Conservation (phyloP, 2,113 vertebrate genomes). For the Podilymbus podiceps region DNA sequence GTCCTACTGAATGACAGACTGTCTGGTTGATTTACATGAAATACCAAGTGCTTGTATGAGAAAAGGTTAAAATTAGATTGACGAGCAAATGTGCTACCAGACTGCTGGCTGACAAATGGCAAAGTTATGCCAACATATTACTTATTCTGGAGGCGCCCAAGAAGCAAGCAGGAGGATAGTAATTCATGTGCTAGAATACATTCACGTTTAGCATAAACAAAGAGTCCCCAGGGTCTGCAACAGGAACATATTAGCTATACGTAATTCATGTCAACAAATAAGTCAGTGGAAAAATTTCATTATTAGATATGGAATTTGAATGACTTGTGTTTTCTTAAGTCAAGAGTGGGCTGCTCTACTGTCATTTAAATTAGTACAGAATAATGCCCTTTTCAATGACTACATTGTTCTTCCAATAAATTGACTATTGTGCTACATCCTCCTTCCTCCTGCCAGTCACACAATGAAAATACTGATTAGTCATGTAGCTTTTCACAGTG, state of each 20-base stretch:
- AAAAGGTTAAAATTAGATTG: conserved; percentile 85
- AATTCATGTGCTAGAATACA: conserved; percentile 73
- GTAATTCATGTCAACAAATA: conserved; percentile 54
- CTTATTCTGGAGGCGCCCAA: conserved; percentile 74
- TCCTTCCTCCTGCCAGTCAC: conserved; percentile 30
- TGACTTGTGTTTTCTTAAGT: conserved; percentile 21
- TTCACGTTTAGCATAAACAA: conserved; percentile 65
- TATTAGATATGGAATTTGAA: conserved; percentile 5
- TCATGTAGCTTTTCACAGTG: conserved; percentile 18
- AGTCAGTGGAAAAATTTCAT: conserved; percentile 16
- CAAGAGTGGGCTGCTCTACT: background rate
- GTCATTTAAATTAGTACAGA: conserved; percentile 5
- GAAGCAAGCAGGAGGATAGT: conserved; percentile 71
- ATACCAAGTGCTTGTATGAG: conserved; percentile 75
- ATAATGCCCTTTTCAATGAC: conserved; percentile 34
- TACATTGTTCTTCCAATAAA: conserved; percentile 49
- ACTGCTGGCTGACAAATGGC: conserved; percentile 85
- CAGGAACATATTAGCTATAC: conserved; percentile 39
- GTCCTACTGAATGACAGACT: conserved; percentile 77
- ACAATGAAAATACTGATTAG: conserved; percentile 48
- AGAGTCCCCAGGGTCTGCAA: conserved; percentile 57
- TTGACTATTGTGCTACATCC: conserved; percentile 33
- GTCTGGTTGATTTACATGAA: conserved; percentile 79
- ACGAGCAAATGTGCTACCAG: conserved; percentile 83
- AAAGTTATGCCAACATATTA: conserved; percentile 80